Base-by-base conservation (phyloP, 2,888 invertebrate species). In the Taenaris catops region DNA sequence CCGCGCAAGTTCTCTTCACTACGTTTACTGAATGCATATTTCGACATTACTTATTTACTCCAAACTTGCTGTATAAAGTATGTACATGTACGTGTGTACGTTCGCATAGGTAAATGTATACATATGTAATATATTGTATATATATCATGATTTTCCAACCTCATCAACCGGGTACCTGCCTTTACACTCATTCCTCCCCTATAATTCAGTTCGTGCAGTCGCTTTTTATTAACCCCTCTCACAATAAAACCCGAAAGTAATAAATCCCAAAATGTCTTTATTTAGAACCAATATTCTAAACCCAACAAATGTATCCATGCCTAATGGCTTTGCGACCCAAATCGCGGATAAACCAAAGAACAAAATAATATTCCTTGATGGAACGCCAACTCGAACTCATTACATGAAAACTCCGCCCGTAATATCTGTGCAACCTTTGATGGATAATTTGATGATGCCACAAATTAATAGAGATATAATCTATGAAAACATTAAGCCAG, bases 401-500 rank as follows among this genome's bases (percentile, higher is more conserved):
- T 41, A 58, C 9, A 49, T 66, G 31, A 71, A 63, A 20, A 46
- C 61, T 2, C n/a, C 51, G 0, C 63, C 76, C 0, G 46, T 55
- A 2, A 81, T 81, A 42, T 63, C 67, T 0, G 52, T 84, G 8
- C 61, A 40, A 4, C 83, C 86, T 1, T 46, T 78, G 53, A 65
- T 53, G 25, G 66, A 75, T 35, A 83, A 75, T 34, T 55, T 84
- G 5, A 53, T 74, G 1, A 55, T 64, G 12, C 66, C 71, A 1
- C 44, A 58, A 2, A 73, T 83, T 3, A 66, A 62, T 19, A 69
- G 57, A 38, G 87, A 88, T 46, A 67, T 87, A 4, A 55, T 87
- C 4, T 87, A 81, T 44, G 80, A 80, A 40, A 88, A 84, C 40
- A 74, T 87, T 8, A 83, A 80, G 35, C 84, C 88, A 1, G 83